Conservation (phyloP, 2,888 invertebrate genomes). For the Hermaeophaga mercurialis region DNA sequence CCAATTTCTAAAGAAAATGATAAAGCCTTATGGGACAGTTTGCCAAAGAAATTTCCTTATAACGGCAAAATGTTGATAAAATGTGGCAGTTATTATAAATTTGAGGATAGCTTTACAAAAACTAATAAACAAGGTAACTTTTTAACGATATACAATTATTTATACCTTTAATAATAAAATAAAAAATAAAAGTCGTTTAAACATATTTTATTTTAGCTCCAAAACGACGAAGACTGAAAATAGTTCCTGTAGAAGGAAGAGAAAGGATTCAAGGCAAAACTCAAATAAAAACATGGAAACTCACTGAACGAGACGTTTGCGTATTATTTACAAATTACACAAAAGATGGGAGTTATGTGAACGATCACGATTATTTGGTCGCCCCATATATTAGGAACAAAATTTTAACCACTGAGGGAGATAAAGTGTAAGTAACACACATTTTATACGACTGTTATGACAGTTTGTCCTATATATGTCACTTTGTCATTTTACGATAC, state of each 20-base stretch:
- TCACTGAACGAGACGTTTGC: slow-evolving; percentile 17
- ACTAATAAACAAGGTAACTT: too few species aligned
- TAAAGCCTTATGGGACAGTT: neutral
- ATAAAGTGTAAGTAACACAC: slow-evolving; percentile 18
- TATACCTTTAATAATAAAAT: too few species aligned
- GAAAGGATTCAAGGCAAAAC: neutral
- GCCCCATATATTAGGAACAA: slow-evolving; percentile 38
- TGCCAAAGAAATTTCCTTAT: neutral
- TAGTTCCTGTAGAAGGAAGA: neutral
- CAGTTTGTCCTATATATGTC: neutral
- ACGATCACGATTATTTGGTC: slow-evolving; percentile 41
- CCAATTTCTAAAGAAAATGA: neutral
- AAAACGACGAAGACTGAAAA: neutral
- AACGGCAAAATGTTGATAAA: slow-evolving; percentile 1
- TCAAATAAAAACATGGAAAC: neutral
- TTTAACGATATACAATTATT: too few species aligned
- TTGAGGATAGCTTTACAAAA: neutral
- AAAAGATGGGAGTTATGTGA: slow-evolving; percentile 39
- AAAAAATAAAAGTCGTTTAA: too few species aligned
- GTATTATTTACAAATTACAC: slow-evolving; percentile 33
- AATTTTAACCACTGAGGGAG: slow-evolving; percentile 21
- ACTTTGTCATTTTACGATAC: neutral
- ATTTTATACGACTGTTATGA: too few species aligned
- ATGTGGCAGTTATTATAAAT: slow-evolving; percentile 2
- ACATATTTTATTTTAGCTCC: neutral